Percentiles rank a stretch among this genome's conserved stretches.
Conservation (phyloP, 2,888 invertebrate species). For the Conops quadrifasciatus region DNA sequence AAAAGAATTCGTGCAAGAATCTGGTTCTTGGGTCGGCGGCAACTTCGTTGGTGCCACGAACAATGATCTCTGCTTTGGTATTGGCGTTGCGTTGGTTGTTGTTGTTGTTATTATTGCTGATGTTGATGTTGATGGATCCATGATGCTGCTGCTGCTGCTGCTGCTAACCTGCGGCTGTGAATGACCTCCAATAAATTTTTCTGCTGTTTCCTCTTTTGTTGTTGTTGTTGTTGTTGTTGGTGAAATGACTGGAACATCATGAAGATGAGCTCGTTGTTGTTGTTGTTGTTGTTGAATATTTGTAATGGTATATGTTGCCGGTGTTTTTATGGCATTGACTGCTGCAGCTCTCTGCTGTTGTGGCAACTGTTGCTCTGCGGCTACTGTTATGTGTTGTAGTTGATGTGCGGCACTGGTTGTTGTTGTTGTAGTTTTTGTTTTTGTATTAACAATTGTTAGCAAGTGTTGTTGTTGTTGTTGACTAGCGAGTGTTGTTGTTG, state of each 20-base stretch:
- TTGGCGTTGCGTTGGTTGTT: constrained; percentile 37
- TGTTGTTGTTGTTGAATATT: constrained; percentile 44
- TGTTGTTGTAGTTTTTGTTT: constrained; percentile 37
- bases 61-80: constrained; percentile 51
- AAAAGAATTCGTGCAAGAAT: constrained; percentile 50
- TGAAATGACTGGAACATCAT: constrained; percentile 36
- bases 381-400: constrained; percentile 39
- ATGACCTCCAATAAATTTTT: constrained; percentile 62
- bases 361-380: constrained; percentile 41
- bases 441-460: not conserved
- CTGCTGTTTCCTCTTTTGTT: constrained; percentile 57
- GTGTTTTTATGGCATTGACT: constrained; percentile 38
- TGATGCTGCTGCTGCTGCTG: constrained; percentile 5
- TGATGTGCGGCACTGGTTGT: constrained; percentile 36
- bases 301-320: constrained; percentile 38
- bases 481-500: constrained; percentile 39
- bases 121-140: constrained; percentile 35
- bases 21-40: constrained; percentile 54
- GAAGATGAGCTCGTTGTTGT: constrained; percentile 38
- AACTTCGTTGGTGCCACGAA: constrained; percentile 40
- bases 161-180: constrained; percentile 50
- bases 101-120: constrained; percentile 45
- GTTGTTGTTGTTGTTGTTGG: constrained; percentile 40
- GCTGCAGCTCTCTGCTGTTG: constrained; percentile 32
- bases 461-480: constrained; percentile 40